Evolutionary conservation across 2,797 vertebrate species (phyloP), one percentile per base, ranked within the genome.

Genomic region (Emydoidea blandingii): DNA sequence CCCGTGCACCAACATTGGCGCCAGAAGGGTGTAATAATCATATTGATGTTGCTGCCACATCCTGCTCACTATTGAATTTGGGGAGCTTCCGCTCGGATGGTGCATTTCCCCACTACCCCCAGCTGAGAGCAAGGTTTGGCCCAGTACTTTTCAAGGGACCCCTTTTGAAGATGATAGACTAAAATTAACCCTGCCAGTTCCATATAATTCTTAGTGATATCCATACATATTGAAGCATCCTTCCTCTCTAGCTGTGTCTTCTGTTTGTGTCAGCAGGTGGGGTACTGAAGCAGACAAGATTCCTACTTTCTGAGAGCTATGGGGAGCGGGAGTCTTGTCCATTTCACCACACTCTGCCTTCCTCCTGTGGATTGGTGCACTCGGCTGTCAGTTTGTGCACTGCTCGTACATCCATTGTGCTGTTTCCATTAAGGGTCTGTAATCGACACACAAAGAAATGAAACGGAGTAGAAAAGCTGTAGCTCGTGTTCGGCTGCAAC

Each of bases 41-140:
- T 29, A 31, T 59, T 5, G 29, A 59, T 90, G 87, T 91, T 96
- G 92, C 94, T 97, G 95, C 94, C 96, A 95, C 86, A 92, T 85
- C 88, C 62, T 91, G 88, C 80, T 93, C 41, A 47, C 86, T 94
- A 79, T 83, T 92, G 86, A 84, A 84, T 90, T 95, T 90, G 83
- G 50, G 65, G 74, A 91, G 59, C 23, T 86, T 79, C 87, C 83
- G 44, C 9, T 87, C 52, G 79, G 59, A 89, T 52, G 78, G 52
- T 85, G 81, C 87, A 87, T 96, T 95, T 95, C 80, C 44, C 23
- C 80, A 79, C 74, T 91, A 96, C 93, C 92, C 92, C 74, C 91
- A 41, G 91, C 89, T 87, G 74, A 95, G 88, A 85, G 92, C 89
- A 79, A 23, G 86, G 76, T 92, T 94, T 74, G 52, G 94, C 59